Base-by-base conservation (phyloP, 2,113 vertebrate species). In the Leucoraja erinaceus region DNA sequence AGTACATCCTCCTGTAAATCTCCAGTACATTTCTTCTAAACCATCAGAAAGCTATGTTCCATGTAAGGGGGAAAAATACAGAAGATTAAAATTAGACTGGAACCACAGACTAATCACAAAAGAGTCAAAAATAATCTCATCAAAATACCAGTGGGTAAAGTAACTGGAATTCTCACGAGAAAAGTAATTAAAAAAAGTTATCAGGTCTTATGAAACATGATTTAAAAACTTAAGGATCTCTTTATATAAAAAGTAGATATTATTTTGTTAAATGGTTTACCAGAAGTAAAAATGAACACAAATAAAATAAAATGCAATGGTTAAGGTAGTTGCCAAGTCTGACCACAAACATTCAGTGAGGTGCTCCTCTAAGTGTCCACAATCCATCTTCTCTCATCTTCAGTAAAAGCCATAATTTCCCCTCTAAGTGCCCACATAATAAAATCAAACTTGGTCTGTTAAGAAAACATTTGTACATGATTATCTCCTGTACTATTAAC, bases 241-340 rank as follows among this genome's bases (percentile, higher is more conserved):
- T 72, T 70, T 91, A 70, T 91, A 96, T 95, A 96, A 96, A 72
- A 97, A 96, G 95, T 94, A 91, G 90, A 91, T 74, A 91, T 72
- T 91, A 91, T 72, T 90, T 91, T 91, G 90, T 91, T 72, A 91
- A 91, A 91, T 91, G 66, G 66, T 91, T 91, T 91, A 91, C 90
- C 90, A 91, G 90, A 66, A 91, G 68, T 91, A 91, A 91, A 91
- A 91, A 91, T 91, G 33, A 91, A 91, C 68, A 91, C 90, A 91
- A 94, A 95, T 94, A 94, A 95, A 94, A 94, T 47, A 95, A 94
- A 96, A 95, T 84, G 88, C 94, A 95, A 96, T 94, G 94, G 91
- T 94, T 94, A 95, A 96, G 97, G 96, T 95, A 97, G 97, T 95
- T 95, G 96, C 96, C 96, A 93, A 94, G 94, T 94, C 90, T 72